A percentile compares a stretch with the other conserved stretches of the same genome.
phyloP scores from a whole-genome alignment of 2,113 vertebrate genomes.

The Xenopus borealis region DNA sequence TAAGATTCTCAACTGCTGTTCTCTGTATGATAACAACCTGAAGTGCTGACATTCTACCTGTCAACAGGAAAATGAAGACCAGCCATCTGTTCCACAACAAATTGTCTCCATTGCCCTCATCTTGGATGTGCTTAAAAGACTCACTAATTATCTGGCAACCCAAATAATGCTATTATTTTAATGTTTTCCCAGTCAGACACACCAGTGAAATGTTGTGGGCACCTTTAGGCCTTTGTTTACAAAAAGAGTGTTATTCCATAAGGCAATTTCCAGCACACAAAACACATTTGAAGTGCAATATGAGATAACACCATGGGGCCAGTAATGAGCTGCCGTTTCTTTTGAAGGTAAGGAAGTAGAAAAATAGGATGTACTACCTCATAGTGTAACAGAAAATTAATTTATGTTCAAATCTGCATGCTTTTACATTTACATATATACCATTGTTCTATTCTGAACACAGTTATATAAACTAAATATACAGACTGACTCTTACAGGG shows the following conservation, averaged over 20 bases:
- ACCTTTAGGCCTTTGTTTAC: not conserved
- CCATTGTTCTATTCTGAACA: too few species aligned
- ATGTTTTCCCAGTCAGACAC: not conserved
- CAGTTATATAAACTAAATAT: too few species aligned
- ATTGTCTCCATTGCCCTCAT: slow-evolving; percentile 76
- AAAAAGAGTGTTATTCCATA: not conserved
- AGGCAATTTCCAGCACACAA: not conserved
- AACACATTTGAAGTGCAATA: not conserved
- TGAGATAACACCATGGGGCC: not conserved
- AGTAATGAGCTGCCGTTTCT: not conserved
- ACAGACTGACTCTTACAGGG: too few species aligned
- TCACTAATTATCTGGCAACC: slow-evolving; percentile 62
- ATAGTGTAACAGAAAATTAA: not conserved
- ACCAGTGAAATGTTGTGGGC: not conserved
- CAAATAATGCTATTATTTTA: slow-evolving; percentile 59
- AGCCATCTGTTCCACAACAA: slow-evolving; percentile 86
- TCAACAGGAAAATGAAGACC: slow-evolving; percentile 86
- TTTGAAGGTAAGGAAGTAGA: not conserved
- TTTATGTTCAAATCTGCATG: not conserved
- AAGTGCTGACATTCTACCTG: slow-evolving; percentile 88
- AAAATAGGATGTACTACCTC: not conserved
- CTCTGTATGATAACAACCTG: slow-evolving; percentile 79
- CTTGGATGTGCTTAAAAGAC: slow-evolving; percentile 67
- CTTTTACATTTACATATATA: not conserved
- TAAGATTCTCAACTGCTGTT: slow-evolving; percentile 89